A percentile compares a stretch with the other conserved stretches of the same genome.
These are phyloP conservation scores for Platycnemis pennipes DNA, from an alignment of 2,888 invertebrate species.

Conservation along the genomic window DNA sequence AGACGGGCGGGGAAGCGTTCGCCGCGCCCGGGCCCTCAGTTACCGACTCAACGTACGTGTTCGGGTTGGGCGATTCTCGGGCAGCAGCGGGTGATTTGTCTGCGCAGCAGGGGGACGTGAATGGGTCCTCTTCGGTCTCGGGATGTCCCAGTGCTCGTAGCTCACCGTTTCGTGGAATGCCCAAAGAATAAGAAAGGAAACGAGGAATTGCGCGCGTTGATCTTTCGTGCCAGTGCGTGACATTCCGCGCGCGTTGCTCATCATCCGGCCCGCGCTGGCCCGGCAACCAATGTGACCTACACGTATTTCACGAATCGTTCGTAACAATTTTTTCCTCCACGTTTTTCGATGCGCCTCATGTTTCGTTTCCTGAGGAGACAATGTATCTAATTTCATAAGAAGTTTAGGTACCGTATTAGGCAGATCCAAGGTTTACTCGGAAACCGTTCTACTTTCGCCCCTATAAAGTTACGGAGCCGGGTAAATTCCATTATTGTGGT, in stretches of 20 bases:
- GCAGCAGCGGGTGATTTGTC: conserved; percentile 45
- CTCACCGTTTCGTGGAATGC: conserved; percentile 43
- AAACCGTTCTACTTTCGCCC: no score
- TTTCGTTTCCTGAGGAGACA: neutral
- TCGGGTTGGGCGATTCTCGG: conserved; percentile 48
- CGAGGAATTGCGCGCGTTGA: neutral
- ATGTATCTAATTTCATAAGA: neutral
- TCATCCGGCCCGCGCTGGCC: conserved; percentile 20
- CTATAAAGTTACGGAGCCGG: no score
- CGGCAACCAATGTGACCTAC: neutral
- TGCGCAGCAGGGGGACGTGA: neutral
- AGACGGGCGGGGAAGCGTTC: neutral
- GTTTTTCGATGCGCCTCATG: neutral
- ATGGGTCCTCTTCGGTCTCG: conserved; percentile 16
- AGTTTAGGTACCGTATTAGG: neutral
- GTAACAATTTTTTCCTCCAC: neutral
- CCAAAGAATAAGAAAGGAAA: neutral
- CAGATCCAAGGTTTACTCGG: neutral
- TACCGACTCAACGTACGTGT: conserved; percentile 4
- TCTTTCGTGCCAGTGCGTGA: neutral
- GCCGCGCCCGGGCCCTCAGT: neutral
- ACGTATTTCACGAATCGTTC: neutral
- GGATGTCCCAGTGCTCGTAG: conserved; percentile 34
- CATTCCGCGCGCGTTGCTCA: conserved; percentile 36
- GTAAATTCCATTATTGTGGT: no score